phyloP scores from a whole-genome alignment of 2,113 vertebrate species.

The Antechinus flavipes region DNA sequence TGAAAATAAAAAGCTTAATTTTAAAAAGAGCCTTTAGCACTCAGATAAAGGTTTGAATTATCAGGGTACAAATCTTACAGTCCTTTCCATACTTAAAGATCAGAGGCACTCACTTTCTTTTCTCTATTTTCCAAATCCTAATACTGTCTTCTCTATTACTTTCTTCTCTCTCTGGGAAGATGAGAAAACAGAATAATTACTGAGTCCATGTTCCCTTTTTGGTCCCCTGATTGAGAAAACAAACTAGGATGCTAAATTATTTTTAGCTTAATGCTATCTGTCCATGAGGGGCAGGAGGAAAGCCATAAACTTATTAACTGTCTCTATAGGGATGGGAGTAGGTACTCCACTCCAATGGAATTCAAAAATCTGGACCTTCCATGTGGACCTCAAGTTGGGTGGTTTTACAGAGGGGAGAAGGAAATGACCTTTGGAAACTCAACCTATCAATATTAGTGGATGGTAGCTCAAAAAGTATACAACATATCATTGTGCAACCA shows the following conservation, averaged over 20 bases:
- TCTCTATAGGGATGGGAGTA: background rate
- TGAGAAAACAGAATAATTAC: slow-evolving; percentile 9
- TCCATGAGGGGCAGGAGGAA: background rate
- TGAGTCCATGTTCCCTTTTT: background rate
- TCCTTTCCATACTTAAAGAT: slow-evolving; percentile 17
- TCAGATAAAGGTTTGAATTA: slow-evolving; percentile 10
- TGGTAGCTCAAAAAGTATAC: background rate
- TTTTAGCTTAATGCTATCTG: slow-evolving; percentile 16
- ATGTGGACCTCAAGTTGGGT: background rate
- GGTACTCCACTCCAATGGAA: background rate
- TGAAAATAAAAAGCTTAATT: too few species aligned
- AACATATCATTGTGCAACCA: slow-evolving; percentile 16
- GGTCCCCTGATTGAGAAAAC: background rate
- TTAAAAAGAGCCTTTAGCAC: slow-evolving; percentile 43
- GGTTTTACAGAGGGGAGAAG: background rate
- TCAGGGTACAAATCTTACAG: background rate
- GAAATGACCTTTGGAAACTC: background rate
- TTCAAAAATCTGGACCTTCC: background rate
- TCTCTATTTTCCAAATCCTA: background rate
- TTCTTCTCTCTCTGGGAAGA: slow-evolving; percentile 41
- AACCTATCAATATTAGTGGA: background rate
- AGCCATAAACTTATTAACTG: background rate
- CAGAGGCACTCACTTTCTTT: background rate
- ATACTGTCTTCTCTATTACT: background rate
- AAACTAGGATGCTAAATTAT: slow-evolving; percentile 9